Evolutionary conservation across 1,140 invertebrate genomes (phyloP).

Genomic region (Pachypeltis micranthus): DNA sequence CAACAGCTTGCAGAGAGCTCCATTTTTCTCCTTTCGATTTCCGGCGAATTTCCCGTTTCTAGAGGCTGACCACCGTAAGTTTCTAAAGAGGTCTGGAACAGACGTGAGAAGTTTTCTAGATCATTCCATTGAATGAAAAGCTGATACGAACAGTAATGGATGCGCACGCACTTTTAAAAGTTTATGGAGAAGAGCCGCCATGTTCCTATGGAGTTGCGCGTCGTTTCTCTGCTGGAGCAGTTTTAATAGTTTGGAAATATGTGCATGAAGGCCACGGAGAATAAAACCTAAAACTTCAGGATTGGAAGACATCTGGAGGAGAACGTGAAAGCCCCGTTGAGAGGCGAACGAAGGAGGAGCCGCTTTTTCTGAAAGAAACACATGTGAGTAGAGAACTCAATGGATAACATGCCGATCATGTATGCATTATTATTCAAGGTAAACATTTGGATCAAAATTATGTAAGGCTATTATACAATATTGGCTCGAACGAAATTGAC

Average conservation of each 20-base stretch:
- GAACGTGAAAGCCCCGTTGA: slow-evolving; percentile 38
- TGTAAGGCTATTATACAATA: no score
- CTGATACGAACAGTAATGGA: not conserved
- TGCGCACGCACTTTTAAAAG: slow-evolving; percentile 38
- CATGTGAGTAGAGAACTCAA: no score
- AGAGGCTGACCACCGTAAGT: slow-evolving; percentile 21
- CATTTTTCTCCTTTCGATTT: slow-evolving; percentile 17
- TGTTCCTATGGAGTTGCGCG: slow-evolving; percentile 36
- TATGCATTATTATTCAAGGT: no score
- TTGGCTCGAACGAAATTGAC: no score
- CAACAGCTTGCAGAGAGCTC: slow-evolving; percentile 38
- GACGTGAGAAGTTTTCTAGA: no score
- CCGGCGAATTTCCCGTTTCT: slow-evolving; percentile 1
- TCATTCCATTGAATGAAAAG: no score
- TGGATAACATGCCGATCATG: no score
- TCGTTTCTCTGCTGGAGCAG: slow-evolving; percentile 38
- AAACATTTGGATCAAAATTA: no score
- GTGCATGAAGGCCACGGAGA: slow-evolving; percentile 38
- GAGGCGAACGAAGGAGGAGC: slow-evolving; percentile 30
- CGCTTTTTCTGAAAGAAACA: slow-evolving; percentile 8
- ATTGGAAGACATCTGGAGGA: slow-evolving; percentile 45
- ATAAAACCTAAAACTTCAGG: slow-evolving; percentile 47
- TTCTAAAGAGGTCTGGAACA: slow-evolving; percentile 31
- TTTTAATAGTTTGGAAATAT: slow-evolving; percentile 38
- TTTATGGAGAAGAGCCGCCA: slow-evolving; percentile 42